Conservation (phyloP, 1,140 invertebrate genomes). For the fruit fly (Drosophila melanogaster) region Release_6_plus_ISO1_MT NT_033777.3:8299501-8300000, state of each 20-base stretch:
- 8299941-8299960: constrained; percentile 76
- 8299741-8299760: constrained; percentile 73
- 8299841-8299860: constrained; percentile 65
- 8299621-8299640: constrained; percentile 64
- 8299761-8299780: constrained; percentile 63
- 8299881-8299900: constrained; percentile 53
- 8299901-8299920: constrained; percentile 64
- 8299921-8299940: constrained; percentile 73
- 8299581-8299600: constrained; percentile 63
- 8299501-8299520: constrained; percentile 65
- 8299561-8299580: constrained; percentile 74
- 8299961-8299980: constrained; percentile 70
- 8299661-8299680: constrained; percentile 58
- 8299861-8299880: constrained; percentile 35
- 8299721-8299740: constrained; percentile 59
- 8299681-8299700: constrained; percentile 52
- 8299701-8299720: constrained; percentile 60
- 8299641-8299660: constrained; percentile 64
- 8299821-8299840: constrained; percentile 38
- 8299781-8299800: constrained; percentile 75
- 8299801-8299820: constrained; percentile 77
- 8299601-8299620: constrained; percentile 69
- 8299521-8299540: constrained; percentile 67
- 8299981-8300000: constrained; percentile 75
- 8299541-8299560: constrained; percentile 54